phyloP scores from a whole-genome alignment of 1,140 invertebrate genomes.

The Papilio polyxenes region DNA sequence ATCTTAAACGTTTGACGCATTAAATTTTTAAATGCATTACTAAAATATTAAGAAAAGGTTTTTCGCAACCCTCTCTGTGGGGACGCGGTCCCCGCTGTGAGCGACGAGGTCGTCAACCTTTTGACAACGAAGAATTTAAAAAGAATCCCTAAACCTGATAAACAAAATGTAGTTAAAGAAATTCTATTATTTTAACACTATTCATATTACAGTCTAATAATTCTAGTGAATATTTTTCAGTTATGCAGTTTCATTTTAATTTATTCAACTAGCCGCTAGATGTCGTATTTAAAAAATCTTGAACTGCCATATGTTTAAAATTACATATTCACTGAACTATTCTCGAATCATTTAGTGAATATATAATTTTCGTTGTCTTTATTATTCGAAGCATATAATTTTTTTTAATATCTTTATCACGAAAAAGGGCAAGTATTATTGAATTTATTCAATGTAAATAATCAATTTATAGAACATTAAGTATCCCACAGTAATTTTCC shows the following conservation, averaged over 20 bases:
- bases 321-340: not conserved
- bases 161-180: not conserved
- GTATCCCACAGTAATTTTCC: not conserved
- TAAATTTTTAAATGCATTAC: conserved; percentile 21
- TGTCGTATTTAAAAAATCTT: not conserved
- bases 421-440: no score
- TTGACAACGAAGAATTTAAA: not conserved
- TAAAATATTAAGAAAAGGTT: conserved; percentile 2
- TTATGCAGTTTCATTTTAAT: not conserved
- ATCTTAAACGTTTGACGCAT: not conserved
- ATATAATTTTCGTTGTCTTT: no score
- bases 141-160: not conserved
- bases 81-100: not conserved
- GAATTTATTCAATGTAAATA: no score
- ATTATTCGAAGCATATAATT: no score
- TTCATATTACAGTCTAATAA: not conserved
- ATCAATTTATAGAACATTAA: no score
- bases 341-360: no score
- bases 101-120: conserved; percentile 5
- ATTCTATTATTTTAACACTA: not conserved
- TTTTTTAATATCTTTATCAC: not conserved
- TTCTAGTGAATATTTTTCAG: not conserved
- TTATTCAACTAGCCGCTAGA: not conserved
- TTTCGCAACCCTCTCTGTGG: not conserved
- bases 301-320: not conserved